These are phyloP conservation scores for Ormyrus thymus DNA, from an alignment of 2,888 invertebrate species.

Conservation along the genomic window DNA sequence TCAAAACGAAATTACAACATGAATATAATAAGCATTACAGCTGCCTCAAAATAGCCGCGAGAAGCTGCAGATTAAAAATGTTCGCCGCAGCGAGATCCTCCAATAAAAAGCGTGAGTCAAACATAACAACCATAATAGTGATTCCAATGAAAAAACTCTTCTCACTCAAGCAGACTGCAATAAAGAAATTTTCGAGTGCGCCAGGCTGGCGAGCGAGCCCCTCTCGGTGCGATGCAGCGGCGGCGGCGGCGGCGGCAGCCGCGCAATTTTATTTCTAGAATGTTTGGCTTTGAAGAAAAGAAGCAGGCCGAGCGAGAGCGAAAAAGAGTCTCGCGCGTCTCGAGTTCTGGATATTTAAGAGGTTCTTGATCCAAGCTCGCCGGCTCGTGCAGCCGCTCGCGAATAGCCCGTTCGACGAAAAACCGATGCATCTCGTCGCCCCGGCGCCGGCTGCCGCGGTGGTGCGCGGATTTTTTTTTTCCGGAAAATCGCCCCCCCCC, in stretches of 20 bases:
- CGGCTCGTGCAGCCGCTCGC: background rate
- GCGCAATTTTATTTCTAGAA: slow-evolving; percentile 73
- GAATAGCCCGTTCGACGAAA: slow-evolving; percentile 56
- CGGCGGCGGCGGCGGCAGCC: background rate
- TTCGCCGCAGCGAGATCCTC: no score
- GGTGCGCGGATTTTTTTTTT: background rate
- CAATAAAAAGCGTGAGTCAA: no score
- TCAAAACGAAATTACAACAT: no score
- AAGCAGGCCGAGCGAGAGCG: slow-evolving; percentile 57
- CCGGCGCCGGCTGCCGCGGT: no score
- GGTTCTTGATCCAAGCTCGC: slow-evolving; percentile 67
- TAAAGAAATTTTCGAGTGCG: slow-evolving; percentile 53
- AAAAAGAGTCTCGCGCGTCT: slow-evolving; percentile 60
- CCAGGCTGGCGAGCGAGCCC: slow-evolving; percentile 30
- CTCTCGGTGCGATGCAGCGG: slow-evolving; percentile 47
- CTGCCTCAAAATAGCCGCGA: no score
- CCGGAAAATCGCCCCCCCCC: slow-evolving; percentile 3
- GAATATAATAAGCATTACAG: no score
- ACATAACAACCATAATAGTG: no score
- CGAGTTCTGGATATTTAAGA: slow-evolving; percentile 66
- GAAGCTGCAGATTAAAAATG: no score
- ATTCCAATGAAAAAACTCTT: background rate
- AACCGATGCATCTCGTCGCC: slow-evolving; percentile 12
- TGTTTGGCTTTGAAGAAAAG: slow-evolving; percentile 64
- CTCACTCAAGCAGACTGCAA: slow-evolving; percentile 18